phyloP scores from a whole-genome alignment of 30 jellyfish, hydroid and myxozoan species.

The Turritopsis dohrnii region DNA sequence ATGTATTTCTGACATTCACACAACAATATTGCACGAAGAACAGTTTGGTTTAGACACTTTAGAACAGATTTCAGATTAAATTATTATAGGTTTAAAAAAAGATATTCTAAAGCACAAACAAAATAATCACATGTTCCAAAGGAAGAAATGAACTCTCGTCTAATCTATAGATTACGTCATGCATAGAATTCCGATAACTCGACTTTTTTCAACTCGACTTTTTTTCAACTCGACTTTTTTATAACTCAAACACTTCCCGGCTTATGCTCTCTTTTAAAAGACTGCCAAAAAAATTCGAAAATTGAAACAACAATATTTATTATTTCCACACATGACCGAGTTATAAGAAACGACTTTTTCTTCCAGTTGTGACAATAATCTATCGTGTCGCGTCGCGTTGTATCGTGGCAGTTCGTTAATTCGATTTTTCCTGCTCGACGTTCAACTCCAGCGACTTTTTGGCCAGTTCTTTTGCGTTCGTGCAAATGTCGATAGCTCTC shows the following conservation, averaged over 20 bases:
- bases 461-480: neutral
- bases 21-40: no score
- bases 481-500: conserved; percentile 6
- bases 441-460: neutral
- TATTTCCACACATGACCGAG: neutral
- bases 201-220: no score
- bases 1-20: no score
- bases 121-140: neutral
- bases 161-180: no score
- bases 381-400: neutral
- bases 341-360: neutral
- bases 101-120: neutral
- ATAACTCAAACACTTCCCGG: no score
- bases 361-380: neutral
- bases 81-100: neutral
- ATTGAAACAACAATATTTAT: no score
- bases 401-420: neutral
- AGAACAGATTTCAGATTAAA: no score
- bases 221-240: no score
- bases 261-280: no score
- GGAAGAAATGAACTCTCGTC: neutral
- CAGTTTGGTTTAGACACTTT: no score
- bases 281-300: no score
- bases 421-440: neutral
- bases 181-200: no score